Conservation (phyloP, 2,113 vertebrate species). For the Embiotoca jacksoni region DNA sequence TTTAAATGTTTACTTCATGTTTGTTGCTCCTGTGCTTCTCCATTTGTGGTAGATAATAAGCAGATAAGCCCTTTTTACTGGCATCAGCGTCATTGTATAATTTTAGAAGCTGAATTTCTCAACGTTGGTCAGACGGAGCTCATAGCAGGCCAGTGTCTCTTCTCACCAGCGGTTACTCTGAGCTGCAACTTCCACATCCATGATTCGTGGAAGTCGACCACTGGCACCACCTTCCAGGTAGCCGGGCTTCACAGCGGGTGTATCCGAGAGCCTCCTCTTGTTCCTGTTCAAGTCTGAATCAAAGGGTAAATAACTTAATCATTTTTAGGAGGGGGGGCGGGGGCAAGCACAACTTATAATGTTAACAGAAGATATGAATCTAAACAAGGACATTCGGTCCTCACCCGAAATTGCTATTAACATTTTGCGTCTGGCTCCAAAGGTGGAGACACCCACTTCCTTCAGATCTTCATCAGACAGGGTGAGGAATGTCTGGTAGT, state of each 20-base stretch:
- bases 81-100: slow-evolving; percentile 8
- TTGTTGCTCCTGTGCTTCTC: slow-evolving; percentile 25
- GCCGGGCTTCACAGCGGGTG: slow-evolving; percentile 74
- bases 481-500: slow-evolving; percentile 87
- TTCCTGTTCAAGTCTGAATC: slow-evolving; percentile 81
- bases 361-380: slow-evolving; percentile 6
- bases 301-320: not conserved
- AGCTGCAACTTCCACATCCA: slow-evolving; percentile 75
- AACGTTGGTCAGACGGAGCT: not conserved
- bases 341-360: not conserved
- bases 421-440: slow-evolving; percentile 88
- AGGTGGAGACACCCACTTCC: slow-evolving; percentile 86
- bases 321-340: not conserved
- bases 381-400: not conserved
- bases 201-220: slow-evolving; percentile 83
- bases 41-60: slow-evolving; percentile 9
- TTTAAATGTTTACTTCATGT: slow-evolving; percentile 23
- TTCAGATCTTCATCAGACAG: slow-evolving; percentile 87
- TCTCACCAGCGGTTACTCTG: slow-evolving; percentile 83
- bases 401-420: slow-evolving; percentile 85
- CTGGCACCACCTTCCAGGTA: slow-evolving; percentile 87
- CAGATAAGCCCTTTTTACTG: slow-evolving; percentile 1
- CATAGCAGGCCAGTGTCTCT: not conserved
- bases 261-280: slow-evolving; percentile 79
- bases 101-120: slow-evolving; percentile 1